These are phyloP conservation scores for Zootermopsis nevadensis DNA, from an alignment of 2,888 invertebrate genomes.

Conservation along the genomic window DNA sequence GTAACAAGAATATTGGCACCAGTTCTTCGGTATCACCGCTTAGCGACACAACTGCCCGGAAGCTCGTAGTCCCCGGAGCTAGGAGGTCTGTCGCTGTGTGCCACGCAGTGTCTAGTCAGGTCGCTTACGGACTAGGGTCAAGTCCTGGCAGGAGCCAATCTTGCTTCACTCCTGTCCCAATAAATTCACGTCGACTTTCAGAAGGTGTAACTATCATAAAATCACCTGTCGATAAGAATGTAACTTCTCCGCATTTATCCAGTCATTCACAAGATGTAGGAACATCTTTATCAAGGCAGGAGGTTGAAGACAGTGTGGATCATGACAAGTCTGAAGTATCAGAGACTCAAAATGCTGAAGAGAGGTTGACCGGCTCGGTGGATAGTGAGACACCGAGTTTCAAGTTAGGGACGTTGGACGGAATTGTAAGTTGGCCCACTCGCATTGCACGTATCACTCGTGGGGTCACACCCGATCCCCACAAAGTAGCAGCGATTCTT, in stretches of 20 bases:
- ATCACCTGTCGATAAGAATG: background rate
- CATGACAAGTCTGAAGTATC: background rate
- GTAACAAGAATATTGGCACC: constrained; percentile 46
- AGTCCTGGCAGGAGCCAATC: constrained; percentile 11
- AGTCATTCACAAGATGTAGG: background rate
- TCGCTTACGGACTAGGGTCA: background rate
- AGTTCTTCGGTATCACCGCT: background rate
- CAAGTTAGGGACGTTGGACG: constrained; percentile 74
- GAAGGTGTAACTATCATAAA: background rate
- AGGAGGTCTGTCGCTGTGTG: background rate
- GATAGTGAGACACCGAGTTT: background rate
- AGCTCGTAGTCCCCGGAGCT: constrained; percentile 33
- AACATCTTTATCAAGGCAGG: background rate
- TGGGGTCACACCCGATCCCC: constrained; percentile 75
- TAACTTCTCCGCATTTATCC: background rate
- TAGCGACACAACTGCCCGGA: constrained; percentile 50
- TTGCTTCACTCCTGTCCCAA: constrained; percentile 1
- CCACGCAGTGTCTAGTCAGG: constrained; percentile 10
- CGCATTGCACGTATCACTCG: constrained; percentile 65
- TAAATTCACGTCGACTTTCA: background rate
- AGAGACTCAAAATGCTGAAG: background rate
- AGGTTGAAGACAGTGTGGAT: background rate
- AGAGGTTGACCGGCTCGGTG: background rate
- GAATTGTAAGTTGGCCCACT: constrained; percentile 67
- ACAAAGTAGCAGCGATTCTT: constrained; percentile 85